Conservation (phyloP, 2,113 vertebrate species). For the Orthonyx spaldingii region DNA sequence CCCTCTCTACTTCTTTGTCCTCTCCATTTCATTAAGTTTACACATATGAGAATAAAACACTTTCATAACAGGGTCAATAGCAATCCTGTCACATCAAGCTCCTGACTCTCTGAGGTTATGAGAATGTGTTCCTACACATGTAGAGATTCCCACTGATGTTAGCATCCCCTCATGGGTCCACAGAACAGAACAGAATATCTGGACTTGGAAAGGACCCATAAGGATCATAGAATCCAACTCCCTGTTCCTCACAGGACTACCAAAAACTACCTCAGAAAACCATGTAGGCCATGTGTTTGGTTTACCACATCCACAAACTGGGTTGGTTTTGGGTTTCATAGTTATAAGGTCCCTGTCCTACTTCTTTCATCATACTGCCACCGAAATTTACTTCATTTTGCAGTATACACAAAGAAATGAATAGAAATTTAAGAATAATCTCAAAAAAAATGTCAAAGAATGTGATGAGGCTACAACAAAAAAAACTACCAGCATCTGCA, state of each 20-base stretch:
- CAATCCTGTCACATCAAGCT: neutral
- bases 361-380: neutral
- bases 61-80: neutral
- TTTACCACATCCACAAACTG: neutral
- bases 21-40: neutral
- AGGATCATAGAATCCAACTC: neutral
- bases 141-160: neutral
- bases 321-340: neutral
- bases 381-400: neutral
- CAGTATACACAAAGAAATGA: neutral
- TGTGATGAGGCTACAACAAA: neutral
- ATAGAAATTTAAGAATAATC: neutral
- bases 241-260: neutral
- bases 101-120: neutral
- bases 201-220: neutral
- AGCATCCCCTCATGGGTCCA: neutral
- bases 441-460: neutral
- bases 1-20: neutral
- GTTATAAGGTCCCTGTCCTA: neutral
- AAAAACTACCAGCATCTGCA: neutral
- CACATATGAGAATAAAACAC: neutral
- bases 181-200: neutral
- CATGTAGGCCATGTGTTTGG: neutral
- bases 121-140: neutral
- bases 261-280: neutral